Conservation (phyloP, 2,888 invertebrate genomes). For the Scaptomyza caliginosa region DNA sequence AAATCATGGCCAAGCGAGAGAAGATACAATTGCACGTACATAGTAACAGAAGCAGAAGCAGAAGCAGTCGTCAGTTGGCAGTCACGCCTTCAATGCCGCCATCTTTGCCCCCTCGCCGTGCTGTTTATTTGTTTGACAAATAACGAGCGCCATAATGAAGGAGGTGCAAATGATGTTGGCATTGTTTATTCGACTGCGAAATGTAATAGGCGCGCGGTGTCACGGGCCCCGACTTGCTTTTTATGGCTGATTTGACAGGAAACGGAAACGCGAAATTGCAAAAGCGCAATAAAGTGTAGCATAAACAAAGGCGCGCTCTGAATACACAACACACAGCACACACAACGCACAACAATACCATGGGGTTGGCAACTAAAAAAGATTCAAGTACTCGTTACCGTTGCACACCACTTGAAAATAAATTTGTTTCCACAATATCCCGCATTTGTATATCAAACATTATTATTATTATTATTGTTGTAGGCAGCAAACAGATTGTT, state of each 20-base stretch:
- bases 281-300: conserved; percentile 80
- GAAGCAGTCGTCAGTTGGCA: conserved; percentile 14
- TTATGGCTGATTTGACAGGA: conserved; percentile 79
- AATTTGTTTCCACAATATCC: conserved; percentile 68
- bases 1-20: conserved; percentile 66
- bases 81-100: conserved; percentile 25
- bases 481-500: conserved; percentile 61
- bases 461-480: conserved; percentile 12
- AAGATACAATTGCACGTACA: conserved; percentile 68
- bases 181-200: conserved; percentile 81
- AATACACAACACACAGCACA: conserved; percentile 57
- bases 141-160: conserved; percentile 80
- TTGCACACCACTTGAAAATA: conserved; percentile 71
- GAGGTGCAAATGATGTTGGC: conserved; percentile 81
- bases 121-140: conserved; percentile 81
- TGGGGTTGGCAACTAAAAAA: conserved; percentile 50
- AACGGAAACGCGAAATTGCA: conserved; percentile 80
- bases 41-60: conserved; percentile 36
- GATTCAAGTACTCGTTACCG: conserved; percentile 61
- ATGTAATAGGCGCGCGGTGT: conserved; percentile 76
- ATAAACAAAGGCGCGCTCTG: conserved; percentile 75
- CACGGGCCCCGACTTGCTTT: conserved; percentile 65
- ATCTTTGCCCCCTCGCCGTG: neutral
- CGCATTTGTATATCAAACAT: conserved; percentile 48
- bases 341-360: neutral